Base-by-base conservation (phyloP, 2,888 invertebrate genomes). In the Timandra comae region DNA sequence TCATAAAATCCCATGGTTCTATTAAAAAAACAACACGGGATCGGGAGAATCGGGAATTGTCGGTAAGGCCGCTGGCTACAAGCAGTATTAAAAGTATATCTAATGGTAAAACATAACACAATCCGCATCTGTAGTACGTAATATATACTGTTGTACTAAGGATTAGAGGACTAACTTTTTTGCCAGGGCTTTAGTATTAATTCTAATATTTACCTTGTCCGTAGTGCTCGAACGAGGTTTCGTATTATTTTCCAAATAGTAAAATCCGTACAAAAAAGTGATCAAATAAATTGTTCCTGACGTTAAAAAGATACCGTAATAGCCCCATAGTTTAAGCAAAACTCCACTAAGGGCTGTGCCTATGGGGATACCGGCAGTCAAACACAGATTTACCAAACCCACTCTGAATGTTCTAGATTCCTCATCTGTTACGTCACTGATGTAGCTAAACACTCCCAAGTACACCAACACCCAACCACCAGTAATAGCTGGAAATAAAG, bases 361-460 rank as follows among this genome's bases (percentile, higher is more conserved):
- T 2, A 89, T 49, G 0, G 89, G 88, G 10, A 87, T 73, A 0
- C 89, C 88, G 7, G 88, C 72, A 26, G 88, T 89, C 52, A 88
- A 66, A 56, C 88, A 88, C 8, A 88, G 66, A 53, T 90, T 89
- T 3, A 87, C 80, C 5, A 90, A 70, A 1, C 90, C 90, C 1
- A 91, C 86, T 43, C 90, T 68, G 24, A 87, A 76, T 0, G 91
- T 91, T 39, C 90, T 82, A 0, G 74, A 74, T 41, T 88, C 73
- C 11, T 80, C 73, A 35, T 73, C 75, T 0, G 89, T 87, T 3
- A 89, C 81, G 28, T 89, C 88, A 52, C 89, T 87, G 3, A 91
- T 82, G 49, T 90, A 90, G 46, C 88, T 88, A 63, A 89, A 87
- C 30, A 89, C 80, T n/a, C 88, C 87, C 38, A 88, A 67, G 29